phyloP scores from a whole-genome alignment of 2,888 invertebrate genomes.

The Polia nebulosa region DNA sequence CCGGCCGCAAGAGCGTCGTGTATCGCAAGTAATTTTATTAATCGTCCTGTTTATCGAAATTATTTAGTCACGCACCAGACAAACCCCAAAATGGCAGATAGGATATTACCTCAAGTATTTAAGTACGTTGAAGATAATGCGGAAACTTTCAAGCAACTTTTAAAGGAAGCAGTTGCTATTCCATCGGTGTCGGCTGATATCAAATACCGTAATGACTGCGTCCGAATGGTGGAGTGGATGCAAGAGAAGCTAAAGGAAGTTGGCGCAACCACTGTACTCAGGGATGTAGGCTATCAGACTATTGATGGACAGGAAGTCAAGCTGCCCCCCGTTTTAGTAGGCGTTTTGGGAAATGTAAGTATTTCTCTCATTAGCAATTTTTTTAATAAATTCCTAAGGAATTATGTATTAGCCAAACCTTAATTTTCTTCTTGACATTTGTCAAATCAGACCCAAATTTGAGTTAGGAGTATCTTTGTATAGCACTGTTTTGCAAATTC shows the following conservation, averaged over 20 bases:
- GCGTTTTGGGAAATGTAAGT: constrained; percentile 93
- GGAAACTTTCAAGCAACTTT: constrained; percentile 93
- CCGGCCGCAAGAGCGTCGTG: constrained; percentile 66
- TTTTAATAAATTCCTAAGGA: background rate
- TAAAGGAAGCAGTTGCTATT: constrained; percentile 97
- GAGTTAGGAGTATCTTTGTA: background rate
- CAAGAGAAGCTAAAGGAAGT: constrained; percentile 92
- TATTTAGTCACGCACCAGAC: constrained; percentile 74
- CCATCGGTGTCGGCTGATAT: constrained; percentile 98
- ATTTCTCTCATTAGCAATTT: background rate
- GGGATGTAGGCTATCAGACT: constrained; percentile 94
- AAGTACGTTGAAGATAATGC: constrained; percentile 96
- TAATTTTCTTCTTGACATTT: background rate
- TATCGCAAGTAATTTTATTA: constrained; percentile 63
- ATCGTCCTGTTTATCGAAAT: constrained; percentile 60
- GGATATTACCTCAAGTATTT: constrained; percentile 84
- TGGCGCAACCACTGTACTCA: constrained; percentile 93
- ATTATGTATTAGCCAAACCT: background rate
- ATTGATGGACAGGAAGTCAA: constrained; percentile 94
- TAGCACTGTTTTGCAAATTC: background rate
- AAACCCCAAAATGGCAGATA: constrained; percentile 82
- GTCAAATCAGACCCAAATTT: background rate
- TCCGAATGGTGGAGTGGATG: constrained; percentile 97
- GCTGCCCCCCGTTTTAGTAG: constrained; percentile 96
- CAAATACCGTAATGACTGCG: constrained; percentile 94